Conservation (phyloP, 2,888 invertebrate genomes). For the Papilio gigon region DNA sequence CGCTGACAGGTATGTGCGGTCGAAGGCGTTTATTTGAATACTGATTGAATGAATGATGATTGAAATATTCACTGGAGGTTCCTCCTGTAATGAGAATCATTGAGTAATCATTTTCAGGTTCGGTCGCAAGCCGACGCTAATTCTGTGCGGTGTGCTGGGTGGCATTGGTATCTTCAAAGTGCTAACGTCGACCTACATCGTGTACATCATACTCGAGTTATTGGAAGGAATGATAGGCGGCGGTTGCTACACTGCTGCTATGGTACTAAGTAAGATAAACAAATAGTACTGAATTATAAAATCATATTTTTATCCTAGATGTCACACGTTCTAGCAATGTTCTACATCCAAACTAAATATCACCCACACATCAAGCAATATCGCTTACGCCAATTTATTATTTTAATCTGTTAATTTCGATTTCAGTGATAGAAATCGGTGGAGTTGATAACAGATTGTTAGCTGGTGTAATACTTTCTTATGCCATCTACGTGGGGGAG, state of each 20-base stretch:
- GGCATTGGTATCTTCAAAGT: not conserved
- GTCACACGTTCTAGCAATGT: too few species aligned
- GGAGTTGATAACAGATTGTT: slow-evolving; percentile 60
- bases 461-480: slow-evolving; percentile 64
- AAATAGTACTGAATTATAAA: too few species aligned
- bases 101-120: slow-evolving; percentile 59
- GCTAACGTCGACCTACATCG: not conserved
- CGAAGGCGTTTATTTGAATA: too few species aligned
- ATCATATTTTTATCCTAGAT: too few species aligned
- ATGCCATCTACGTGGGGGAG: slow-evolving; percentile 66
- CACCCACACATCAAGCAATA: too few species aligned
- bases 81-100: too few species aligned
- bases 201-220: slow-evolving; percentile 55
- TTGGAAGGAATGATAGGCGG: slow-evolving; percentile 60
- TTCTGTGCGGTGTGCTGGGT: not conserved
- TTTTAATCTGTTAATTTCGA: slow-evolving; percentile 40
- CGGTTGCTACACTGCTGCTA: slow-evolving; percentile 61
- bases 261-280: slow-evolving; percentile 62
- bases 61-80: too few species aligned
- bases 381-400: too few species aligned
- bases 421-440: slow-evolving; percentile 69
- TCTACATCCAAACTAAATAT: too few species aligned
- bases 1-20: slow-evolving; percentile 58
- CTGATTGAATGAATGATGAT: too few species aligned
- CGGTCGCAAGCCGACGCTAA: slow-evolving; percentile 47